A percentile compares a stretch with the other conserved stretches of the same genome.
phyloP scores from a whole-genome alignment of 2,113 vertebrate genomes.

The Dolichotis patagonum region DNA sequence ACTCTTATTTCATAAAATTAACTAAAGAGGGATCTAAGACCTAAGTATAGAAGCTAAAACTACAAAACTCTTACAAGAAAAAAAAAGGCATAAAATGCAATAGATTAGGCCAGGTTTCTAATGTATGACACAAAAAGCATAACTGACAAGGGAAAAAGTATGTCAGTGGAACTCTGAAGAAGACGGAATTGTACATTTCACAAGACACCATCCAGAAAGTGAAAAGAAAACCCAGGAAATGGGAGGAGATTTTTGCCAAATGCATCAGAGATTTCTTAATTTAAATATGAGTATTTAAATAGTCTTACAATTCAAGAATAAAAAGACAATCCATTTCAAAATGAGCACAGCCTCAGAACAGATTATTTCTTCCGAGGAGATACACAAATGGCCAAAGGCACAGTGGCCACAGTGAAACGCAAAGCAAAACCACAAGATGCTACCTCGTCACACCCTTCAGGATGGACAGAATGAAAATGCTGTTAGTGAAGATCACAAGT shows the following conservation, averaged over 20 bases:
- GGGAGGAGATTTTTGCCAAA: neutral
- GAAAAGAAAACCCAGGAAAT: neutral
- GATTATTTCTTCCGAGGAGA: neutral
- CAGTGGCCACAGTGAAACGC: neutral
- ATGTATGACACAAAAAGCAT: neutral
- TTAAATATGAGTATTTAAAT: neutral
- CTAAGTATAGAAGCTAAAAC: neutral
- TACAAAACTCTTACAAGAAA: neutral
- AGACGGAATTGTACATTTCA: neutral
- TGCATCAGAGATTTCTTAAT: neutral
- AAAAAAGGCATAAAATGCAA: neutral
- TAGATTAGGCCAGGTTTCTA: neutral
- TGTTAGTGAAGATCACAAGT: neutral
- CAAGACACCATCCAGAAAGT: neutral
- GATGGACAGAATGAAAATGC: neutral
- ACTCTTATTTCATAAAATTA: neutral
- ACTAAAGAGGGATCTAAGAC: neutral
- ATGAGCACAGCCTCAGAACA: neutral
- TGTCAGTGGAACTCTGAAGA: neutral
- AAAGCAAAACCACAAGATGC: neutral
- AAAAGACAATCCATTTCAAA: neutral
- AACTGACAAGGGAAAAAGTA: neutral
- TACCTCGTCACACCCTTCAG: fast-evolving
- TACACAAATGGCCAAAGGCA: neutral
- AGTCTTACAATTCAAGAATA: neutral